phyloP scores from a whole-genome alignment of 1,140 invertebrate species.

The Orius laevigatus region DNA sequence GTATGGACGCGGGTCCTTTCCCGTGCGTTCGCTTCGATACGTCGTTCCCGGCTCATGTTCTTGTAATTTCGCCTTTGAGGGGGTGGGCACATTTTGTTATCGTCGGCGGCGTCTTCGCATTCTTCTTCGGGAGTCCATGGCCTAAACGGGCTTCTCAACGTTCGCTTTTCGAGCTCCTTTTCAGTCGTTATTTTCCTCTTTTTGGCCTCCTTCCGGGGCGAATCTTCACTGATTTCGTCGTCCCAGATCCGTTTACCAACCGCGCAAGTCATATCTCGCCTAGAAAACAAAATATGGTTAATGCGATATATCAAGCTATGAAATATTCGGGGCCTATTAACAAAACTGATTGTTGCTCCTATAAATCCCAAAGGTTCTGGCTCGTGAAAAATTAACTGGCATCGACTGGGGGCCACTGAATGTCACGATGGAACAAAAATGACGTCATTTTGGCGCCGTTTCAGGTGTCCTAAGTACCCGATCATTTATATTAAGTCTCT shows the following conservation, averaged over 20 bases:
- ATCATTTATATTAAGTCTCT: too few species aligned
- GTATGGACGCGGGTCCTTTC: constrained; percentile 86
- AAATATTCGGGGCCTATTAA: too few species aligned
- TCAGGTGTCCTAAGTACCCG: too few species aligned
- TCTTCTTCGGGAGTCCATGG: constrained; percentile 13
- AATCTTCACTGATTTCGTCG: constrained; percentile 20
- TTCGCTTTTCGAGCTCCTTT: neutral
- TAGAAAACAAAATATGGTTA: neutral
- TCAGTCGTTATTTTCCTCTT: constrained; percentile 5
- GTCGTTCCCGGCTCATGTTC: constrained; percentile 79
- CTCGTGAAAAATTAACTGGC: too few species aligned
- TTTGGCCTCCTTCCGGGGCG: constrained; percentile 12
- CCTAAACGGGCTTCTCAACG: constrained; percentile 7
- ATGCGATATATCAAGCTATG: too few species aligned
- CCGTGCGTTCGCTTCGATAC: constrained; percentile 84
- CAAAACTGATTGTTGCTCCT: too few species aligned
- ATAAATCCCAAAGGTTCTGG: too few species aligned
- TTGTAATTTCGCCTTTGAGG: constrained; percentile 65
- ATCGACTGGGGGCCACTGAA: too few species aligned
- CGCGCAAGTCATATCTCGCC: constrained; percentile 25
- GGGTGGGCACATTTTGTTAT: neutral
- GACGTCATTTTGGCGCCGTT: too few species aligned
- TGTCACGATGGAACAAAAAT: too few species aligned
- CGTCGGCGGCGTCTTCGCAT: neutral
- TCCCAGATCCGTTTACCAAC: constrained; percentile 12